These are phyloP conservation scores for Fragum sueziense DNA, from an alignment of 2,888 invertebrate species.

Conservation along the genomic window DNA sequence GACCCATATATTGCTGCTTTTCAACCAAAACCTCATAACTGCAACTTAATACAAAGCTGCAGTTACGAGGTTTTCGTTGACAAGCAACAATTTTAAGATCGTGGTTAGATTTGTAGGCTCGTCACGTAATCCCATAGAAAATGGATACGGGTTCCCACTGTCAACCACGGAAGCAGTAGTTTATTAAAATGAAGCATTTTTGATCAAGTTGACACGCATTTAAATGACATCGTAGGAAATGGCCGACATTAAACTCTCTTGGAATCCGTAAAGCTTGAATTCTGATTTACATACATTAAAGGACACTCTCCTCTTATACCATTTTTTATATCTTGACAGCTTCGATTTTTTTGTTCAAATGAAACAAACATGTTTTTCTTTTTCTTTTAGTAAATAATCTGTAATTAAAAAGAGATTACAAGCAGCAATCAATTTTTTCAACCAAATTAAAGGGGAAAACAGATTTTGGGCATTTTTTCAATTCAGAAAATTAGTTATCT, in stretches of 20 bases:
- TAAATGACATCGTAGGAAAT: constrained; percentile 20
- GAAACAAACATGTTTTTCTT: too few species aligned
- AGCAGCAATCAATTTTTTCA: too few species aligned
- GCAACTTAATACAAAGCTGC: background rate
- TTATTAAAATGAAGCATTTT: constrained; percentile 19
- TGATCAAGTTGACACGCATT: constrained; percentile 17
- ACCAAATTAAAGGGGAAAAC: too few species aligned
- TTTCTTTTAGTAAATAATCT: too few species aligned
- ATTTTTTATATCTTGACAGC: too few species aligned
- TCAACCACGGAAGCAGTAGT: constrained; percentile 7
- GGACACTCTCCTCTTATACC: background rate
- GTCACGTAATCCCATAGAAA: constrained; percentile 20
- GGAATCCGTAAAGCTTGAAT: constrained; percentile 13
- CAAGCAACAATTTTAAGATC: too few species aligned
- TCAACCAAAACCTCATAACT: background rate
- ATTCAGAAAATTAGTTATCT: too few species aligned
- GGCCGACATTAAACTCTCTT: constrained; percentile 15
- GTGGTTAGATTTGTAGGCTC: constrained; percentile 36
- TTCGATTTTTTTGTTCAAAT: too few species aligned
- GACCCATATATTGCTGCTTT: background rate
- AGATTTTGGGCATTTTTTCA: too few species aligned
- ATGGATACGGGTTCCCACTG: constrained; percentile 5
- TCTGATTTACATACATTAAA: constrained; percentile 19
- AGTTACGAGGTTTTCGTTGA: background rate
- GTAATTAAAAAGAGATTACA: too few species aligned